Evolutionary conservation across 2,888 invertebrate genomes (phyloP).

Genomic region (Willowsia nigromaculata): DNA sequence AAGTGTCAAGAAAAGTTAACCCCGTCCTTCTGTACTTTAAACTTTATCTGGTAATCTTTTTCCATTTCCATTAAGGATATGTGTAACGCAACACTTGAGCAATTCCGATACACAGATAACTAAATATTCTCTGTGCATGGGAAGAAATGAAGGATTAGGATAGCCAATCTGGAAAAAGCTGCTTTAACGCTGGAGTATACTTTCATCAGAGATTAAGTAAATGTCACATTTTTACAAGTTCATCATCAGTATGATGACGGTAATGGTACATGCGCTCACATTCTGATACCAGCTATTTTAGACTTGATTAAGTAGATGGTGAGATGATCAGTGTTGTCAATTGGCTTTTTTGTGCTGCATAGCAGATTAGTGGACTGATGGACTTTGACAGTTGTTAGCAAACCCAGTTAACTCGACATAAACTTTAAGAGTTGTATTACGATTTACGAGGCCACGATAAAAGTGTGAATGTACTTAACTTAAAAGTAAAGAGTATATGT

Average conservation of each 20-base stretch:
- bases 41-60: slow-evolving; percentile 23
- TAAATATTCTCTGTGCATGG: no score
- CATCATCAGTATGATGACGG: background rate
- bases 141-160: background rate
- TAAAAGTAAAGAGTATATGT: background rate
- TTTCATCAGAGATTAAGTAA: slow-evolving; percentile 28
- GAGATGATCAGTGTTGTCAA: background rate
- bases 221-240: background rate
- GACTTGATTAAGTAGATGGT: background rate
- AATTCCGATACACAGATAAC: background rate
- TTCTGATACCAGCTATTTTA: slow-evolving; percentile 25
- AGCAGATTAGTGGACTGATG: background rate
- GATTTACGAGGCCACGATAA: background rate
- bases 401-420: slow-evolving; percentile 16
- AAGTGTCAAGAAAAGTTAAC: slow-evolving; percentile 51
- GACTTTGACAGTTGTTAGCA: slow-evolving; percentile 57
- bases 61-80: background rate
- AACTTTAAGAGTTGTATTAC: background rate
- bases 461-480: slow-evolving; percentile 12
- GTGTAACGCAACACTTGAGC: slow-evolving; percentile 11
- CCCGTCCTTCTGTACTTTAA: slow-evolving; percentile 68
- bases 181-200: background rate
- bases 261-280: slow-evolving; percentile 37
- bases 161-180: slow-evolving; percentile 44
- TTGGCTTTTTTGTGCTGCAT: background rate